phyloP scores from a whole-genome alignment of 2,888 invertebrate species.

The Drosophila pegasa region DNA sequence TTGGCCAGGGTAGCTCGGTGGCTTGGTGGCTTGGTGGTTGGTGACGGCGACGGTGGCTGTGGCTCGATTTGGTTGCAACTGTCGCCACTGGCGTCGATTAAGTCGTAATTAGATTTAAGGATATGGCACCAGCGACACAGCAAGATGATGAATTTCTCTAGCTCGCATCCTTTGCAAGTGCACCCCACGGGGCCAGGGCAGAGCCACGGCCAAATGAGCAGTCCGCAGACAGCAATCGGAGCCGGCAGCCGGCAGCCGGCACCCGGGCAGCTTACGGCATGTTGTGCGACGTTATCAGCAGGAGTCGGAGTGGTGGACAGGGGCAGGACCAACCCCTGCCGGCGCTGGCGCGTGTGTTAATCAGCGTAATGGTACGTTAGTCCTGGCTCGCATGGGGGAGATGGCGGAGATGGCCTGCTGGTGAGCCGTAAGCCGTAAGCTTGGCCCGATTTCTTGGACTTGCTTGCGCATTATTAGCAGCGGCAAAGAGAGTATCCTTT shows the following conservation, averaged over 20 bases:
- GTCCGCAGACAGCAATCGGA: constrained; percentile 49
- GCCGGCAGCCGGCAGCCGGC: constrained; percentile 29
- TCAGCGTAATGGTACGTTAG: constrained; percentile 83
- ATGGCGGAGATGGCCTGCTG: constrained; percentile 59
- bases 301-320: constrained; percentile 38
- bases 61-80: constrained; percentile 70
- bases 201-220: constrained; percentile 75
- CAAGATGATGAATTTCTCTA: constrained; percentile 83
- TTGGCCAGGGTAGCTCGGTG: constrained; percentile 45
- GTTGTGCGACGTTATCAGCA: constrained; percentile 80
- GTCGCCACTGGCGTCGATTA: constrained; percentile 84
- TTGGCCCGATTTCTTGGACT: constrained; percentile 75
- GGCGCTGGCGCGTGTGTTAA: constrained; percentile 77
- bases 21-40: constrained; percentile 60
- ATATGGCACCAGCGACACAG: constrained; percentile 84
- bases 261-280: constrained; percentile 73
- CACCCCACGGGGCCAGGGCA: constrained; percentile 70
- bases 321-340: constrained; percentile 47
- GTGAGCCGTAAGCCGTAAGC: constrained; percentile 69
- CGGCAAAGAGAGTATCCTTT: constrained; percentile 67
- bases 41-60: constrained; percentile 1
- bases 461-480: constrained; percentile 77
- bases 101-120: constrained; percentile 85
- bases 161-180: constrained; percentile 32
- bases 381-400: constrained; percentile 57